Evolutionary conservation across 2,797 vertebrate genomes (phyloP).

Genomic region (Sebastes vulpes): DNA sequence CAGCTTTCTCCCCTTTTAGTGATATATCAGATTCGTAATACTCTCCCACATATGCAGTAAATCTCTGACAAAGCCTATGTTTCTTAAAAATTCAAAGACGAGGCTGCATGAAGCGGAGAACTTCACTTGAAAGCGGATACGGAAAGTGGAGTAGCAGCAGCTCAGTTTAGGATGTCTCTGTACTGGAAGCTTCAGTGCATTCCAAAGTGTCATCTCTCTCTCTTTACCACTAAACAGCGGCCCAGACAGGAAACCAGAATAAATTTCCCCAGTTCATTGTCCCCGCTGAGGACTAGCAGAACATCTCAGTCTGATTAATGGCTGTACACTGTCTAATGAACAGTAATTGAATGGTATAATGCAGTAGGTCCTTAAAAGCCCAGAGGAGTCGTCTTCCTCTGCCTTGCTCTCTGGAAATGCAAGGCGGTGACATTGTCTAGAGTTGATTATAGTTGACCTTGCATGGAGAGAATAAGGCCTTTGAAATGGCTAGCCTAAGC

Average conservation of each 20-base stretch:
- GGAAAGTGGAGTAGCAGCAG: slow-evolving; percentile 23
- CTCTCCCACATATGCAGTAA: slow-evolving; percentile 75
- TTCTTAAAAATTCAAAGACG: slow-evolving; percentile 66
- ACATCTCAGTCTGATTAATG: slow-evolving; percentile 86
- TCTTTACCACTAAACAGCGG: slow-evolving; percentile 54
- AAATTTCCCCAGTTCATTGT: slow-evolving; percentile 77
- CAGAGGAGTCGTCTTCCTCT: slow-evolving; percentile 71
- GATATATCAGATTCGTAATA: slow-evolving; percentile 82
- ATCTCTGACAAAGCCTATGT: slow-evolving; percentile 73
- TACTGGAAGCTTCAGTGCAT: slow-evolving; percentile 46
- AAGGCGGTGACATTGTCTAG: slow-evolving; percentile 80
- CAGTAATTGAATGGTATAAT: slow-evolving; percentile 88
- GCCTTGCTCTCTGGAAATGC: slow-evolving; percentile 61
- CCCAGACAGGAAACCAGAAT: slow-evolving; percentile 67
- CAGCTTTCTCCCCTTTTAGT: slow-evolving; percentile 71
- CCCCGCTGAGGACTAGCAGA: slow-evolving; percentile 77
- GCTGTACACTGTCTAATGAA: slow-evolving; percentile 85
- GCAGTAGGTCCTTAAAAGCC: slow-evolving; percentile 82
- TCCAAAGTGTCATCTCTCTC: slow-evolving; percentile 56
- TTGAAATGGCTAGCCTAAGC: slow-evolving; percentile 80
- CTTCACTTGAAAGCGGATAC: slow-evolving; percentile 55
- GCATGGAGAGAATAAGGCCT: slow-evolving; percentile 74
- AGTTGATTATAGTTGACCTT: slow-evolving; percentile 87
- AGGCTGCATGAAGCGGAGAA: slow-evolving; percentile 37
- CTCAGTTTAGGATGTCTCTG: slow-evolving; percentile 35